phyloP scores from a whole-genome alignment of 2,797 vertebrate genomes.

The Leuciscus waleckii region DNA sequence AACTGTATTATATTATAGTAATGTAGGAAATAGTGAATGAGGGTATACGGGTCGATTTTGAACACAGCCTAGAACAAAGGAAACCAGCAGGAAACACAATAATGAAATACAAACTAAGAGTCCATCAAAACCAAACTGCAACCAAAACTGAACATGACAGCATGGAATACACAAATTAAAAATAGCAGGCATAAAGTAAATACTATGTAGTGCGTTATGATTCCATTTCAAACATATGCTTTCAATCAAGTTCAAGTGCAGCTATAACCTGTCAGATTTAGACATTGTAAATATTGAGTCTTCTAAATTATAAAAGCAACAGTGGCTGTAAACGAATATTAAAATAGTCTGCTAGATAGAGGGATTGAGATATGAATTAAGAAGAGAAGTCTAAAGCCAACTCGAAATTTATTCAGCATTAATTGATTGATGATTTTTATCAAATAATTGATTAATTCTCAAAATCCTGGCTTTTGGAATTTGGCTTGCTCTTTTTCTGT shows the following conservation, averaged over 20 bases:
- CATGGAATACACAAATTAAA: background rate
- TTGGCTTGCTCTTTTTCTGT: slow-evolving; percentile 73
- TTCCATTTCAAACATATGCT: background rate
- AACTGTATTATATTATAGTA: background rate
- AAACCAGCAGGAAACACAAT: background rate
- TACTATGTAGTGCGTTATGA: background rate
- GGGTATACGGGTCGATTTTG: too few relatives aligned
- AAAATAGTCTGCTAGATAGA: slow-evolving; percentile 46
- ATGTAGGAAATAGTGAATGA: background rate
- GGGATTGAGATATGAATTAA: slow-evolving; percentile 60
- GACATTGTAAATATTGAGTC: slow-evolving; percentile 31
- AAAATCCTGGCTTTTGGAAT: slow-evolving; percentile 69
- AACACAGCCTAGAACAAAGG: background rate
- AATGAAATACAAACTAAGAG: background rate
- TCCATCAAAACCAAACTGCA: background rate
- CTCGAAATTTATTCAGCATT: slow-evolving; percentile 71
- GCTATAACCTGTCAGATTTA: slow-evolving; percentile 5
- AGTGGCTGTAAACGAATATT: slow-evolving; percentile 18
- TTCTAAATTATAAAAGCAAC: slow-evolving; percentile 34
- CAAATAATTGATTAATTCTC: slow-evolving; percentile 86
- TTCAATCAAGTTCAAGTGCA: slow-evolving; percentile 37
- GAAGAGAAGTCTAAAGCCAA: slow-evolving; percentile 61
- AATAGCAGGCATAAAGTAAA: background rate
- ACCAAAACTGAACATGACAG: background rate
- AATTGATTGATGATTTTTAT: slow-evolving; percentile 86